Percentiles rank a stretch among this genome's conserved stretches.
Evolutionary conservation across 2,797 vertebrate species (phyloP).

Genomic region (Hoplostethus mediterraneus): DNA sequence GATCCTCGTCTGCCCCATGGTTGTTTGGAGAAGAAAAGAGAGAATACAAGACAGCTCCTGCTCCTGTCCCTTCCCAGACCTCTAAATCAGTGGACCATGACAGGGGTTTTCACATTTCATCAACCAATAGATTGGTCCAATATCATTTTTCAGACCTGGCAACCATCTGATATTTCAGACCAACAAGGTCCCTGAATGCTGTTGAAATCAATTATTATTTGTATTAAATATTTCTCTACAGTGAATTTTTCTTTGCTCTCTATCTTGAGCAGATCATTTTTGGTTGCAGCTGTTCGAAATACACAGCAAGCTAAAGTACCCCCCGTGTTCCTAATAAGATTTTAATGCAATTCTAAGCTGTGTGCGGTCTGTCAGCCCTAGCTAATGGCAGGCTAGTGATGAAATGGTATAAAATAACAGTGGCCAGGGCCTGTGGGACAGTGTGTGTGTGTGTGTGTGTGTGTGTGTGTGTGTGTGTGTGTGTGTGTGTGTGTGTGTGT

Average conservation of each 20-base stretch:
- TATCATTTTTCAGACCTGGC: background rate
- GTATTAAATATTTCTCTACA: background rate
- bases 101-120: background rate
- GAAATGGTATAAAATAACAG: conserved; percentile 54
- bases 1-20: conserved; percentile 17
- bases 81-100: background rate
- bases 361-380: conserved; percentile 36
- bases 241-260: background rate
- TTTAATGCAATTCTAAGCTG: conserved; percentile 34
- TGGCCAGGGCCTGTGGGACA: background rate
- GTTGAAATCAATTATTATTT: no score
- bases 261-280: background rate
- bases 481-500: conserved; percentile 3
- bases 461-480: conserved; percentile 6
- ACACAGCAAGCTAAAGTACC: conserved; percentile 9
- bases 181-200: no score
- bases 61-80: background rate
- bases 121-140: background rate
- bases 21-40: conserved; percentile 15
- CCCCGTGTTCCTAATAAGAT: conserved; percentile 30
- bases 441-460: background rate
- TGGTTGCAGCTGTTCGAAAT: background rate
- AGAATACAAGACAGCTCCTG: background rate
- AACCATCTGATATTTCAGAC: no score
- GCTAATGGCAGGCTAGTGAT: conserved; percentile 45